Conservation (phyloP, 2,888 invertebrate species). For the Junonia oenone region DNA sequence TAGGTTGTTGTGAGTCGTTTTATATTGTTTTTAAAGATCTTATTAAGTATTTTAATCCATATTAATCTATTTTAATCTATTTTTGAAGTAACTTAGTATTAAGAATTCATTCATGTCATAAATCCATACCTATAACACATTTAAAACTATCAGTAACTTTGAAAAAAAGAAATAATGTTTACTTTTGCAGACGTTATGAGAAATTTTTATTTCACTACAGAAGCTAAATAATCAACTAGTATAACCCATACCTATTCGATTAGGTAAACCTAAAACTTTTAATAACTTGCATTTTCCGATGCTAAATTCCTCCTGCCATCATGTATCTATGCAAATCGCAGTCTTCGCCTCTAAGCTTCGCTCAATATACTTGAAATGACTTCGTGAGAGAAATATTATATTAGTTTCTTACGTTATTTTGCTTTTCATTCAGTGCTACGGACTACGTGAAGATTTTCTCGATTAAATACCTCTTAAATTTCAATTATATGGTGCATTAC, state of each 20-base stretch:
- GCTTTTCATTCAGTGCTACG: neutral
- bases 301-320: neutral
- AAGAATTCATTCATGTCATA: too few species aligned
- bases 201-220: too few species aligned
- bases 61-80: too few species aligned
- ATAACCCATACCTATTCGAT: neutral
- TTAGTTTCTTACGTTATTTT: neutral
- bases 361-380: neutral
- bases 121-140: too few species aligned
- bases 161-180: too few species aligned
- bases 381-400: constrained; percentile 2
- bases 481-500: neutral
- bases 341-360: neutral
- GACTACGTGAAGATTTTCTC: neutral
- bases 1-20: too few species aligned
- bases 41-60: too few species aligned
- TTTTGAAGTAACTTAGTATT: too few species aligned
- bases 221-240: too few species aligned
- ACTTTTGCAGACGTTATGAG: too few species aligned
- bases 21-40: too few species aligned
- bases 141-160: too few species aligned
- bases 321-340: neutral
- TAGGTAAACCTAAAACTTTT: neutral
- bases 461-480: neutral
- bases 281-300: neutral